A percentile compares a stretch with the other conserved stretches of the same genome.
Evolutionary conservation across 2,888 invertebrate species (phyloP).

Genomic region (Zhengitettix transpicula): DNA sequence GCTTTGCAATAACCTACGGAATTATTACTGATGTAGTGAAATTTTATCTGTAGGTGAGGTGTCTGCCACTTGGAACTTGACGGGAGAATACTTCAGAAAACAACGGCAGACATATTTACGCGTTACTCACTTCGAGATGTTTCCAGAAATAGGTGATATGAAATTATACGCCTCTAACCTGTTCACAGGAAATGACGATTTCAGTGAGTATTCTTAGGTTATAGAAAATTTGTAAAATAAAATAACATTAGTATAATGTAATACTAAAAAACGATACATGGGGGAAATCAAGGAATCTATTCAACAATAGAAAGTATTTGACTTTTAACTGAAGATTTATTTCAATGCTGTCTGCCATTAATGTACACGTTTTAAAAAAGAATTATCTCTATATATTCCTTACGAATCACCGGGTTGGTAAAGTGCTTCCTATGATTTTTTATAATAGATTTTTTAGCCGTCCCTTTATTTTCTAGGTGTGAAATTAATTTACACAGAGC

Average conservation of each 20-base stretch:
- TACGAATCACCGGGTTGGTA: too few relatives aligned
- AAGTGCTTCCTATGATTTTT: too few relatives aligned
- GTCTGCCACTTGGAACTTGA: conserved; percentile 36
- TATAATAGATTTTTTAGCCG: too few relatives aligned
- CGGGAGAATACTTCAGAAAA: conserved; percentile 36
- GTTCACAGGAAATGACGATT: conserved; percentile 38
- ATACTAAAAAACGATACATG: too few relatives aligned
- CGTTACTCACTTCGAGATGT: conserved; percentile 40
- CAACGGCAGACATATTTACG: conserved; percentile 36
- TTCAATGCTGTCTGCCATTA: not conserved
- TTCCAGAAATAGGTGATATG: conserved; percentile 46
- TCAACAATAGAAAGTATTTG: too few relatives aligned
- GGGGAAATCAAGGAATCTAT: too few relatives aligned
- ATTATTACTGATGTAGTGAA: not conserved
- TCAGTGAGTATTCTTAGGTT: conserved; percentile 37
- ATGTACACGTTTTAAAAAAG: not conserved
- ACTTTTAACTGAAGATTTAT: not conserved
- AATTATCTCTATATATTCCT: not conserved
- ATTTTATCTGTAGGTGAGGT: conserved; percentile 31
- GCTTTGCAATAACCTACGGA: not conserved
- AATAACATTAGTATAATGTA: too few relatives aligned
- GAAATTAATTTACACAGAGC: too few relatives aligned
- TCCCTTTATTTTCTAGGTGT: too few relatives aligned
- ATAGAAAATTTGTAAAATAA: too few relatives aligned
- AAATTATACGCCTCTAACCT: conserved; percentile 39